Evolutionary conservation across 1,140 invertebrate species (phyloP).

Genomic region (Leucophenga varia): DNA sequence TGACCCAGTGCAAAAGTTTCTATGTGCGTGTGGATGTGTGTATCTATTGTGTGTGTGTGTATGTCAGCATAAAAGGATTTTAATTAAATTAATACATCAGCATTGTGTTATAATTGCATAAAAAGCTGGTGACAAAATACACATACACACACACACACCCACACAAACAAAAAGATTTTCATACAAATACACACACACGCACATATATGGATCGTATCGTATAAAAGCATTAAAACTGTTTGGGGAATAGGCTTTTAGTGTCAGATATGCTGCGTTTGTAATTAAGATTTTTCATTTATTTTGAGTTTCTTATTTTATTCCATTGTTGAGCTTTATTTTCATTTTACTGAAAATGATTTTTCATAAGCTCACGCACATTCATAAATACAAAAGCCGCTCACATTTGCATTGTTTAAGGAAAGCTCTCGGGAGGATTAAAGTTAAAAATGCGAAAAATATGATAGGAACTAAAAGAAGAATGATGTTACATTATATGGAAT

Average conservation of each 20-base stretch:
- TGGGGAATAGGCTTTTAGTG: conserved; percentile 43
- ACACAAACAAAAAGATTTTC: conserved; percentile 3
- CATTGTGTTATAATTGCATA: conserved; percentile 41
- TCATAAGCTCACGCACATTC: no score
- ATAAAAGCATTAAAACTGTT: conserved; percentile 8
- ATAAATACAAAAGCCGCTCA: no score
- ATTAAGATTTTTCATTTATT: conserved; percentile 42
- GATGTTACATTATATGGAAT: no score
- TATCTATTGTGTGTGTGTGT: no score
- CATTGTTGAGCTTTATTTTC: conserved; percentile 8
- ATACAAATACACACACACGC: no score
- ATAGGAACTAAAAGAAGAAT: no score
- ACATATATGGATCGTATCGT: no score
- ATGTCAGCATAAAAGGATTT: conserved; percentile 34
- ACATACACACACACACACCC: conserved; percentile 14
- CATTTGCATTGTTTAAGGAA: conserved; percentile 12
- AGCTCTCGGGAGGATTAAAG: conserved; percentile 48
- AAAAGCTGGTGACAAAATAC: conserved; percentile 46
- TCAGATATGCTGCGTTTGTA: no score
- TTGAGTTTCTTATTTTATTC: neutral
- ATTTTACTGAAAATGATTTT: no score
- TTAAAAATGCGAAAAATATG: conserved; percentile 54
- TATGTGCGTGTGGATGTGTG: no score
- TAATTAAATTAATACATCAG: conserved; percentile 50
- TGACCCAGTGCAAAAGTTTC: no score